Evolutionary conservation across 2,888 invertebrate species (phyloP), one percentile per base, ranked within the genome.

Genomic region (Phymatocera aterrima): DNA sequence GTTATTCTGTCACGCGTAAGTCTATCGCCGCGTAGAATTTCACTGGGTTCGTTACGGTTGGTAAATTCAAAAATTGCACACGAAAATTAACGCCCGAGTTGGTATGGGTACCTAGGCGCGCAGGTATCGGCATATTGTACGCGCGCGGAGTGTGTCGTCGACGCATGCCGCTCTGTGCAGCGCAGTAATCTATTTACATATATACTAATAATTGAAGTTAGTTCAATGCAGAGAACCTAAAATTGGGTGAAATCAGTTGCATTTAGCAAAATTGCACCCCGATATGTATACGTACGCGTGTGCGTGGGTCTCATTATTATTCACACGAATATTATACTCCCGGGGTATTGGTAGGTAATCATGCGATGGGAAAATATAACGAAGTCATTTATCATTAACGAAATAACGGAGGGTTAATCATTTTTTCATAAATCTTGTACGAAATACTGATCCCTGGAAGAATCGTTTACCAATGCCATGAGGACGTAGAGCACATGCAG

Each of bases 161-260:
- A 28, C 5, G 31, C 34, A 31, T 34, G 18, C 18, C 34, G 48
- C 1, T 3, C 31, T 18, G 4, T n/a, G 18, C 18, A 18, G 4
- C 6, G 18, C 18, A 18, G 34, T 72, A 72, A 72, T 72, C 72
- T 31, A 72, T 51, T 72, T 34, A 72, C 31, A 51, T 21, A 70
- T 28, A 72, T 8, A 8, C 10, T 51, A 34, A 72, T 72, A 51
- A 72, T 72, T 72, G 72, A 34, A 28, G 51, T 34, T 12, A 43
- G 34, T 72, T 72, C 34, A 43, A 72, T 72, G 34, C 51, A 10
- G 12, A 31, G 24, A 18, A 34, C 43, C 15, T 68, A 46, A 24
- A 68, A 46, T 68, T 43, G n/a, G 8, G 48, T 28, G 72, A 72
- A 72, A 72, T 72, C 72, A 72, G 34, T 72, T 72, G 72, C 51